Base-by-base conservation (phyloP, 1,140 invertebrate species). In the Adoxophyes honmai region DNA sequence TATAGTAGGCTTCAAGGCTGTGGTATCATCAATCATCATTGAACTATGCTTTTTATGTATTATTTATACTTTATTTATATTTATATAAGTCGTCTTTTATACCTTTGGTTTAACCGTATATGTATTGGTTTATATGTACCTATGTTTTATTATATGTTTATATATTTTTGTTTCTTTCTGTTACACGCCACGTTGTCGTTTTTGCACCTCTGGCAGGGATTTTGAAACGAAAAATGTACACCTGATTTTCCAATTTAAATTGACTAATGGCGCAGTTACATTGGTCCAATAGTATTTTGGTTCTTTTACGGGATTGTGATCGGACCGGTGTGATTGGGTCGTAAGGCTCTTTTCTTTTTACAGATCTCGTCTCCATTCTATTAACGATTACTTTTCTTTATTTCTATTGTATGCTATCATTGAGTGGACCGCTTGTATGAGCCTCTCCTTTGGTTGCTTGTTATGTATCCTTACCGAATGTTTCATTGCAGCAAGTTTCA, bases 401-500 rank as follows among this genome's bases (percentile, higher is more conserved):
- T 62, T 64, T 64, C 60, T 67, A 53, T 55, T 48, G 51, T 66
- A 60, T 59, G 38, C 44, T 62, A 59, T 70, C 58, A 64, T 65
- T 65, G 53, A 59, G 60, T 59, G 55, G 52, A 73, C 68, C 65
- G 79, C 73, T 74, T 79, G 57, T 44, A 37, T 57, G 39, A 65
- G 57, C 64, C 57, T 62, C 21, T 52, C 42, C 60, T 64, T 75
- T 59, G 60, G 66, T 75, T 74, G 84, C 81, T 87, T 81, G 59
- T 68, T 73, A 61, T 71, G 78, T 72, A 82, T 84, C 79, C 78
- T 60, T 78, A 66, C 63, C 65, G 66, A 78, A 82, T 76, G 75
- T 87, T 88, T 88, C 75, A 86, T 88, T 88, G 66, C 85, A 88
- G 85, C 85, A 79, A 81, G 70, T 86, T 63, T 88, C 85, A 81